Evolutionary conservation across 2,797 vertebrate species (phyloP).

Genomic region (Sebastes baramenuke): DNA sequence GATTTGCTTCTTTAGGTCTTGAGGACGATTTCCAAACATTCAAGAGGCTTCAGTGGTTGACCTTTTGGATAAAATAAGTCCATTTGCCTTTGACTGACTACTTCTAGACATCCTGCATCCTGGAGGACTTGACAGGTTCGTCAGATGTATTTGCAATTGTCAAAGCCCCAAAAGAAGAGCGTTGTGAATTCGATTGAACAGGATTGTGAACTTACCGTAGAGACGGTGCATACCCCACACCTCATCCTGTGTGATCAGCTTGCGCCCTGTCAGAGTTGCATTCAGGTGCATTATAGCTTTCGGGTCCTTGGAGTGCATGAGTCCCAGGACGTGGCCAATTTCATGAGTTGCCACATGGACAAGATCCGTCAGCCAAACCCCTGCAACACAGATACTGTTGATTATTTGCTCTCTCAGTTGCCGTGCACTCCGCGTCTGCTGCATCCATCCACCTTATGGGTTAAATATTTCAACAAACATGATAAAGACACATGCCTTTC

Average conservation of each 20-base stretch:
- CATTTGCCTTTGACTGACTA: neutral
- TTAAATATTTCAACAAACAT: constrained; percentile 21
- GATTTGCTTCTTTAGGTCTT: neutral
- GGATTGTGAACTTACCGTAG: constrained; percentile 83
- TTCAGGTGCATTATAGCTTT: constrained; percentile 97
- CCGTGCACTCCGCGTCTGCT: neutral
- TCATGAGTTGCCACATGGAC: constrained; percentile 97
- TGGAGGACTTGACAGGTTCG: neutral
- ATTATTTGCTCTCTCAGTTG: constrained; percentile 16
- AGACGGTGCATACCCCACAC: constrained; percentile 96
- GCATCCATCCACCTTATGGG: neutral
- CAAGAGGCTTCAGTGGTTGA: neutral
- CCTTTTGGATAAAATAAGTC: neutral
- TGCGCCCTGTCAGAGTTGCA: constrained; percentile 92
- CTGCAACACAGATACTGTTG: constrained; percentile 73
- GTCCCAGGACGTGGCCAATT: constrained; percentile 93
- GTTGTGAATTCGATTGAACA: neutral
- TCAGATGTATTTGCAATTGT: neutral
- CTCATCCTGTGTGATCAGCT: constrained; percentile 93
- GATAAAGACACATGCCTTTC: constrained; percentile 84
- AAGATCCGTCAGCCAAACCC: constrained; percentile 96
- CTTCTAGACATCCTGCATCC: neutral
- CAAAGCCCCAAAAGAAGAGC: neutral
- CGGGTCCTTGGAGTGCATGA: constrained; percentile 95
- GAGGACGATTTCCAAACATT: neutral